A percentile compares a stretch with the other conserved stretches of the same genome.
These are phyloP conservation scores for Diplazon laetatorius DNA, from an alignment of 2,888 invertebrate species.

Conservation along the genomic window DNA sequence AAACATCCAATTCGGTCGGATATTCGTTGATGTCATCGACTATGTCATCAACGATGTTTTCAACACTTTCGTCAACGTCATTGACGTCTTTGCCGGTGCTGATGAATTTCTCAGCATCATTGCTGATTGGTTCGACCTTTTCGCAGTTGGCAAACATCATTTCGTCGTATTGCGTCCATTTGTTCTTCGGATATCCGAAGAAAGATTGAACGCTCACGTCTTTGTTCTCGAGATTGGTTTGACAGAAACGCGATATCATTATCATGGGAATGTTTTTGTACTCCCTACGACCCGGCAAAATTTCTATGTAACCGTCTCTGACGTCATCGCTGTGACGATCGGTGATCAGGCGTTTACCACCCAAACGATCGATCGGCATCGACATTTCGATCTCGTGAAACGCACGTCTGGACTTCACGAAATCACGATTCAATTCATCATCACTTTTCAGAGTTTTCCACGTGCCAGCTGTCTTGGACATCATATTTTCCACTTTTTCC, in stretches of 20 bases:
- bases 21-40: conserved; percentile 33
- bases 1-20: conserved; percentile 61
- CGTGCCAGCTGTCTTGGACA: conserved; percentile 84
- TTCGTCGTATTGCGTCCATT: conserved; percentile 78
- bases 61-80: conserved; percentile 21
- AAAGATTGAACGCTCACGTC: conserved; percentile 77
- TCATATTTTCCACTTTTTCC: conserved; percentile 80
- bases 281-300: conserved; percentile 84
- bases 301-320: conserved; percentile 87
- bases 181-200: conserved; percentile 77
- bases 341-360: conserved; percentile 48
- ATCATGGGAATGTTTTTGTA: conserved; percentile 85
- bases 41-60: conserved; percentile 34
- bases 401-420: conserved; percentile 83
- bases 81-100: conserved; percentile 26
- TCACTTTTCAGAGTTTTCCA: conserved; percentile 88
- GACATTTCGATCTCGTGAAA: conserved; percentile 86
- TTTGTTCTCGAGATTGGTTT: conserved; percentile 83
- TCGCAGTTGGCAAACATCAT: conserved; percentile 43
- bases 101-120: too few species aligned
- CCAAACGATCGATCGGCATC: conserved; percentile 56
- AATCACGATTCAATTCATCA: conserved; percentile 84
- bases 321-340: conserved; percentile 84
- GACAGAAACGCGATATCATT: conserved; percentile 85
- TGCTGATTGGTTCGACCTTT: too few species aligned